Evolutionary conservation across 2,797 vertebrate species (phyloP), one percentile per base, ranked within the genome.

Genomic region (Sebastes melanostomus): DNA sequence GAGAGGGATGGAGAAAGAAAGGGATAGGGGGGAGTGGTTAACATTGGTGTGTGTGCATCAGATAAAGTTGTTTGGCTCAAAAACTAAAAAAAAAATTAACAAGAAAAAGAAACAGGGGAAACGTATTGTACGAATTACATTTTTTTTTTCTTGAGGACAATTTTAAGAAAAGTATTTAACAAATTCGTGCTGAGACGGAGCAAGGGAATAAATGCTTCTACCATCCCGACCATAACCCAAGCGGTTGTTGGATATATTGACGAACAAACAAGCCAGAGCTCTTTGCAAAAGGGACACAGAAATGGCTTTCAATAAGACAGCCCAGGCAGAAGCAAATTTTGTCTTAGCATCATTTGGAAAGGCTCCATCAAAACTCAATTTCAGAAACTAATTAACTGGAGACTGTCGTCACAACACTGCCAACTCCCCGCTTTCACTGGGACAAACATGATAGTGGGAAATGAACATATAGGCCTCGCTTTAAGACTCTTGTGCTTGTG

Each of bases 361-460:
- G 96, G 96, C 98, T 98, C 97, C 98, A 98, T 99, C 98, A 98
- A 98, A 99, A 98, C 97, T 97, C 97, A 96, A 98, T 98, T 98
- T 98, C 97, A 97, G 97, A 94, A 99, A 98, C 97, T 98, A 99
- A 99, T 99, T 98, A 99, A 98, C 98, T 98, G 97, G 97, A 98
- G 96, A 97, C 97, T 95, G 96, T 89, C 77, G 89, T 93, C 92
- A 96, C 96, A 94, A 97, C 96, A 95, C 96, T 97, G 96, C 96
- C 96, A 97, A 97, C 95, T 93, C 96, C 95, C 95, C 90, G 96
- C 95, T 95, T 95, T 96, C 95, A 95, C 95, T 94, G 92, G 88
- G 89, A 91, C 89, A 88, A 80, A 89, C 91, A 77, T 63, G 83
- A 78, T 55, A 32, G 71, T 68, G 80, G 46, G 79, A 86, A 84